Base-by-base conservation (phyloP, 2,797 vertebrate genomes). In the Hephaestus fuliginosus region DNA sequence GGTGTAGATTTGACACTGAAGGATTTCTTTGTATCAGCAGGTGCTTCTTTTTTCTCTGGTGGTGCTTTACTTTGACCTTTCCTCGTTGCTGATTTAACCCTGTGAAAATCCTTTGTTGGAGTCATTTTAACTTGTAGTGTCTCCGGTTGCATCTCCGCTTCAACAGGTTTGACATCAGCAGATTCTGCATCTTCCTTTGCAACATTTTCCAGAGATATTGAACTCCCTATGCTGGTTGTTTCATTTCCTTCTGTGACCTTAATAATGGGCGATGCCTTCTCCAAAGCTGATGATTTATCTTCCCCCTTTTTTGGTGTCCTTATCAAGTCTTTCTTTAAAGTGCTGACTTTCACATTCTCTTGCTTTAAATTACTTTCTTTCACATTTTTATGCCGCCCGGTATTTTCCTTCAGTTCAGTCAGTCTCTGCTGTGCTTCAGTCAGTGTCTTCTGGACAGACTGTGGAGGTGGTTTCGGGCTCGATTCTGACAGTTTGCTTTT, bases 1-100 rank as follows among this genome's bases (percentile, higher is more conserved):
- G 76, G 75, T 67, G 69, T 74, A 20, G 61, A 77, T 67, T 56
- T 86, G 30, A 67, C 61, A 65, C 60, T 46, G 20, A 1, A n/a
- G 39, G 75, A 12, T 70, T 80, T 84, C 52, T 75, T 68, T 5
- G 25, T 36, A 62, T 81, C 60, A 56, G 17, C 33, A 49, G 57
- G 39, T 63, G 68, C 18, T 51, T 65, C 55, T 76, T 73, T 78
- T 62, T 63, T 70, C 25, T 30, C 48, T 11, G 15, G 11, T 25
- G 43, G 14, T 12, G 48, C 41, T 82, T 76, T 84, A 33, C 65
- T 83, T 64, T 79, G 72, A 82, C 20, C 48, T 78, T 82, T 86
- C 17, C 15, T 43, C 12, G 2, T 25, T 58, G 39, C 33, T 33
- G 61, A 44, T 80, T 86, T 81, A 66, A 76, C 65, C 30, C 65